A percentile compares a stretch with the other conserved stretches of the same genome.
phyloP scores from a whole-genome alignment of 2,888 invertebrate genomes.

The Julus scandinavius region DNA sequence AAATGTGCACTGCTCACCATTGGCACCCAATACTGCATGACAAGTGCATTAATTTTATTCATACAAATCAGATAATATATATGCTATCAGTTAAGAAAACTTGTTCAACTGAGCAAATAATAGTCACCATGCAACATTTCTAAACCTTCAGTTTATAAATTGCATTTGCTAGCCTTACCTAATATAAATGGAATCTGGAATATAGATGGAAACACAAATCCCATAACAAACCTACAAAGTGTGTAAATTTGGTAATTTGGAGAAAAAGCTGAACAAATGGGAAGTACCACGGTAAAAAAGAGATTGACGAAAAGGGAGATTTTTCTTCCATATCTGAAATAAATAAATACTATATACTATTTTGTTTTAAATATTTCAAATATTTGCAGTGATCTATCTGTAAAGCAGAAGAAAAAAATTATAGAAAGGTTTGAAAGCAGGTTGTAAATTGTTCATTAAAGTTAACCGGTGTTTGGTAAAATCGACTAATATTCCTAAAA shows the following conservation, averaged over 20 bases:
- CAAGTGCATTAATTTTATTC: too few species aligned
- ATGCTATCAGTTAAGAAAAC: too few species aligned
- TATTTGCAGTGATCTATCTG: neutral
- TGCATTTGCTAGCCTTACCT: constrained; percentile 65
- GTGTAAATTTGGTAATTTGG: constrained; percentile 73
- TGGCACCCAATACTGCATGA: too few species aligned
- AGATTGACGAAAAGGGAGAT: constrained; percentile 75
- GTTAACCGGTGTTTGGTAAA: neutral
- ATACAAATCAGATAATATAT: too few species aligned
- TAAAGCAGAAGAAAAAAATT: too few species aligned
- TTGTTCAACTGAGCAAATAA: too few species aligned
- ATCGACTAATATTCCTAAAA: neutral
- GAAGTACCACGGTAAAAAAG: constrained; percentile 72
- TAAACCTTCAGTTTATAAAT: too few species aligned
- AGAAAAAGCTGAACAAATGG: constrained; percentile 73
- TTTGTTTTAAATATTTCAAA: neutral
- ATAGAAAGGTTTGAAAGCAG: too few species aligned
- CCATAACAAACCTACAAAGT: constrained; percentile 72
- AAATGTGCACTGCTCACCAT: too few species aligned
- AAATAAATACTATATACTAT: neutral
- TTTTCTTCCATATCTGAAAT: constrained; percentile 72
- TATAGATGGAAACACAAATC: constrained; percentile 75
- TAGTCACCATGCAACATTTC: too few species aligned
- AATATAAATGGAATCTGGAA: constrained; percentile 77
- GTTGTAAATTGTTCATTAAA: too few species aligned